Base-by-base conservation (phyloP, 2,888 invertebrate genomes). In the Troilus luridus region DNA sequence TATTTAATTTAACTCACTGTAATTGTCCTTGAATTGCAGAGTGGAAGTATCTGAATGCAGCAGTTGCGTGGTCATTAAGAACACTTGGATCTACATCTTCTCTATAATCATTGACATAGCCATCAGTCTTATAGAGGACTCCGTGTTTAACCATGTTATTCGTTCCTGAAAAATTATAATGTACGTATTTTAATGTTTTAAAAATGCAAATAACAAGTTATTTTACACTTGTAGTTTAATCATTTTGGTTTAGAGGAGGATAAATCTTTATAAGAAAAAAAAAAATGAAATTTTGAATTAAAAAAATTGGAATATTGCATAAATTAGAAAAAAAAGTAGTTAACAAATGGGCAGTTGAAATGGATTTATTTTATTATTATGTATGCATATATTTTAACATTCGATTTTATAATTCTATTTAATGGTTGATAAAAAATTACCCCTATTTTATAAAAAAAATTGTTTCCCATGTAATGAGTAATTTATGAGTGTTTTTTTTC, bases 11-110 rank as follows among this genome's bases (percentile, higher is more conserved):
- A 41, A 88, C 96, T 94, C 95, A 97, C 97, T 96, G 95, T 91
- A 97, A 94, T 93, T 95, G 95, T 92, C 97, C 97, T 92, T 96
- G 95, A 92, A 97, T 96, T 88, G 96, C 94, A 0, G 96, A 95
- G 93, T 97, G 97, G 95, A 97, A 97, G 93, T 96, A 96, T 94
- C 97, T 95, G 94, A 96, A 97, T 11, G 97, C 97, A 12, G 96
- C 96, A 0, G 95, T 96, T 5, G 97, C 96, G 93, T 97, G 96
- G 92, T 96, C 97, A 92, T 96, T 96, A 90, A 97, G 94, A 0
- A 96, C 94, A 11, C 95, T 95, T 0, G 97, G 96, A 93, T 96
- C 95, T 0, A 97, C 96, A 60, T 94, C 94, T 0, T 96, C 95
- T 92, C 96, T 95, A 94, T 97, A 97, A 93, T 97, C 97, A 93